Conservation (phyloP, 2,113 vertebrate species). For the Pteropus alecto region DNA sequence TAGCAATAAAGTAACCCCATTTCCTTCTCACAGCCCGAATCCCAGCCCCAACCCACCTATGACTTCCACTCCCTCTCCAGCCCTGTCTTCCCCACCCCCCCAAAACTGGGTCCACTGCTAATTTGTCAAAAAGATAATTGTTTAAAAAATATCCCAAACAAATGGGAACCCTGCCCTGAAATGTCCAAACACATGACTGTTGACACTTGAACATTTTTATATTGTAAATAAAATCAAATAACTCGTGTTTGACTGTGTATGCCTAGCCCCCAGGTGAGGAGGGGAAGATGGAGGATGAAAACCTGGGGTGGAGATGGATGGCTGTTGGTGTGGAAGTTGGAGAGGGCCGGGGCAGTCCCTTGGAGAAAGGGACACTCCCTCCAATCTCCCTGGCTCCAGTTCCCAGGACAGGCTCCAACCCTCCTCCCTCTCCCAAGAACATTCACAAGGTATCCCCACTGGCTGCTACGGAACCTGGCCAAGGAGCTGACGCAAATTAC, state of each 20-base stretch:
- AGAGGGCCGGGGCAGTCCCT: neutral
- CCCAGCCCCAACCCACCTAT: constrained; percentile 75
- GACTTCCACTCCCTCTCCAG: constrained; percentile 81
- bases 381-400: neutral
- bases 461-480: constrained; percentile 53
- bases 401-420: constrained; percentile 30
- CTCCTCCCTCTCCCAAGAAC: neutral
- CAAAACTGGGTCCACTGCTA: constrained; percentile 91
- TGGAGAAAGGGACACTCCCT: constrained; percentile 8
- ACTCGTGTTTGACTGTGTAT: constrained; percentile 77
- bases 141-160: constrained; percentile 78
- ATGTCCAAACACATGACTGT: constrained; percentile 88
- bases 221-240: constrained; percentile 89
- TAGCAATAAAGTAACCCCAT: constrained; percentile 94
- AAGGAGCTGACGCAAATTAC: constrained; percentile 73
- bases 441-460: constrained; percentile 24
- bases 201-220: constrained; percentile 91
- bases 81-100: constrained; percentile 81
- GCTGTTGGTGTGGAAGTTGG: constrained; percentile 80
- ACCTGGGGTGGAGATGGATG: neutral
- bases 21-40: constrained; percentile 79
- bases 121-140: constrained; percentile 95
- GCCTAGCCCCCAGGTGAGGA: constrained; percentile 65
- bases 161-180: constrained; percentile 82
- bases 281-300: neutral